Conservation (phyloP, 2,888 invertebrate genomes). For the Chelonus formosanus region DNA sequence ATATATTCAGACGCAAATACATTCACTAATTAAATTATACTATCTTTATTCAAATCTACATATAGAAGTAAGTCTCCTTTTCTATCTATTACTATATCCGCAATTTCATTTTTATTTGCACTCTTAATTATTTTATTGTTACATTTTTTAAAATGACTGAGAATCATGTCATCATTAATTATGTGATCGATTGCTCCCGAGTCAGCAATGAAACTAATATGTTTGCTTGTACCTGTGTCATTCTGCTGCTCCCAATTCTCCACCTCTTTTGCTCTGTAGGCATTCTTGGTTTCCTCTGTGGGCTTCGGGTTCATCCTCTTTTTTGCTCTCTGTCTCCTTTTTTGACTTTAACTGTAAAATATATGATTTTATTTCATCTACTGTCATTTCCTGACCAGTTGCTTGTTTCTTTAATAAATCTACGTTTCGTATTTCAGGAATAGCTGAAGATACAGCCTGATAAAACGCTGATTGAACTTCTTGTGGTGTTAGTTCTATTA, state of each 20-base stretch:
- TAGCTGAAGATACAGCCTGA: conserved; percentile 37
- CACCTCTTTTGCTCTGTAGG: too few species aligned
- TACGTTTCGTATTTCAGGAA: conserved; percentile 21
- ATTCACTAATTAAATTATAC: conserved; percentile 36
- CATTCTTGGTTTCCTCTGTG: neutral
- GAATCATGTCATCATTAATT: conserved; percentile 32
- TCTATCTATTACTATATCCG: conserved; percentile 43
- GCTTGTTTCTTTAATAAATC: conserved; percentile 2
- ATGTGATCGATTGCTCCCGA: conserved; percentile 41
- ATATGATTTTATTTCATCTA: conserved; percentile 22
- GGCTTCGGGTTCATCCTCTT: neutral
- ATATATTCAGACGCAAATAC: conserved; percentile 41
- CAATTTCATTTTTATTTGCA: conserved; percentile 40
- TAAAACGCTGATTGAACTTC: conserved; percentile 36
- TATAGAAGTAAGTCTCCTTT: conserved; percentile 40
- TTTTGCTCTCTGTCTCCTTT: neutral
- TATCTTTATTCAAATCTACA: conserved; percentile 28
- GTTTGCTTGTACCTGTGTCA: neutral
- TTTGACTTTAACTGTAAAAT: conserved; percentile 27
- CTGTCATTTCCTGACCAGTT: conserved; percentile 15
- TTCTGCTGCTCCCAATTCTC: neutral
- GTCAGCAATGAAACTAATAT: conserved; percentile 38
- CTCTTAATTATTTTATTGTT: conserved; percentile 38
- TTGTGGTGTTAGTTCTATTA: conserved; percentile 12
- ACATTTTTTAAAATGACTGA: conserved; percentile 26